Evolutionary conservation across 2,888 invertebrate genomes (phyloP).

Genomic region (Hydrotaea cyrtoneurina): DNA sequence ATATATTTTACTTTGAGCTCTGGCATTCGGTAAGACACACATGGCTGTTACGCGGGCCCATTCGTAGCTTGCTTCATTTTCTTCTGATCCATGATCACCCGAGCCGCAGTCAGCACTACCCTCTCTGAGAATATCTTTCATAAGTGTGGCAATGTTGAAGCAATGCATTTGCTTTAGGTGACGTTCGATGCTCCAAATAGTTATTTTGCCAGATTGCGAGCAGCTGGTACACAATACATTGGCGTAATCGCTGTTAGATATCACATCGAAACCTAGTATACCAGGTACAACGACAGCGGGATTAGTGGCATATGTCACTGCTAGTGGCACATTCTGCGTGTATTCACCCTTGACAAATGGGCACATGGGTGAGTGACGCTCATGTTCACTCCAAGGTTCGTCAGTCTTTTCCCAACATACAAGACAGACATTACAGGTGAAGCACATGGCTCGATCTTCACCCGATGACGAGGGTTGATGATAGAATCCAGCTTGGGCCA

Average conservation of each 20-base stretch:
- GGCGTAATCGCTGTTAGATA: conserved; percentile 84
- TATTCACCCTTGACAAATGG: conserved; percentile 97
- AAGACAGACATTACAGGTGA: conserved; percentile 95
- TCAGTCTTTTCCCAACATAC: conserved; percentile 98
- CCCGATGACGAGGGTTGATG: conserved; percentile 94
- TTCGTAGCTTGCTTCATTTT: conserved; percentile 75
- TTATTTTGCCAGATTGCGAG: conserved; percentile 85
- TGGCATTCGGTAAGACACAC: conserved; percentile 86
- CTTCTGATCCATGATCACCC: neutral
- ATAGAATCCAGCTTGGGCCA: conserved; percentile 98
- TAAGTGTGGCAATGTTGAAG: conserved; percentile 80
- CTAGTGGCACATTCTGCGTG: conserved; percentile 96
- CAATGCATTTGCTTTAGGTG: conserved; percentile 87
- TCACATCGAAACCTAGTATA: conserved; percentile 81
- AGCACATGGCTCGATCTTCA: conserved; percentile 97
- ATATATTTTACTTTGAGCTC: conserved; percentile 75
- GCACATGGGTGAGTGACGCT: conserved; percentile 95
- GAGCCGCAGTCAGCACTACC: neutral
- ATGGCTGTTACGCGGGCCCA: conserved; percentile 85
- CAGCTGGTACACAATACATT: conserved; percentile 83
- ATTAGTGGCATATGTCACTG: conserved; percentile 91
- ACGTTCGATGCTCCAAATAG: conserved; percentile 91
- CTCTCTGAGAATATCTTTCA: conserved; percentile 75
- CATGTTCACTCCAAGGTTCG: conserved; percentile 98
- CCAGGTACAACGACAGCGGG: conserved; percentile 85